Base-by-base conservation (phyloP, 2,797 vertebrate genomes). In the Artibeus lituratus region DNA sequence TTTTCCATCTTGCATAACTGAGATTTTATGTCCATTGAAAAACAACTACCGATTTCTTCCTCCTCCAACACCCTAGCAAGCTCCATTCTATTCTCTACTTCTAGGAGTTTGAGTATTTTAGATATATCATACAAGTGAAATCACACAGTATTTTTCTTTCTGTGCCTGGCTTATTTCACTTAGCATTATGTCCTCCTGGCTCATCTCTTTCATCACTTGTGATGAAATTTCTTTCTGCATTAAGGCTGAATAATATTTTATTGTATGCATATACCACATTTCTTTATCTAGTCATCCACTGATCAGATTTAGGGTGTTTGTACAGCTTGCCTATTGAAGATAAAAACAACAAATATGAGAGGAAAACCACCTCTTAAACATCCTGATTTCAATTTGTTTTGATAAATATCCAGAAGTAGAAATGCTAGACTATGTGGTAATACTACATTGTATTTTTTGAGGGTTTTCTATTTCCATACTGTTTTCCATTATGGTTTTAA, bases 21-120 rank as follows among this genome's bases (percentile, higher is more conserved):
- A 80, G n/a, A 51, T 82, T 91, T n/a, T 24, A 82, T 57, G n/a
- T 15, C 21, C n/a, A 7, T 6, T 82, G 21, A 91, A 18, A 18
- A 55, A 24, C 59, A 74, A 19, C 2, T 29, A 22, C 6, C 19
- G 18, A 53, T 67, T 81, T 87, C 10, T 15, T 14, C 26, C 29
- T 35, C 1, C 14, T 8, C 21, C 15, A 4, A 55, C 0, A 3
- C n/a, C n/a, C n/a, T n/a, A 10, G 32, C 16, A 44, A 35, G 53
- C 12, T 6, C 6, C 32, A 35, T 53, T 57, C 18, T 35, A 37
- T 4, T 80, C 49, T 62, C 24, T 24, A n/a, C 35, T 62, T 62
- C n/a, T 12, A 24, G 35, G 51, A 78, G 9, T 72, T 29, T 86
- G 82, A 73, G 18, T 80, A 37, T 24, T 65, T 91, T 53, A 73